These are phyloP conservation scores for Armadillidium nasatum DNA, from an alignment of 1,140 invertebrate species.

Conservation along the genomic window DNA sequence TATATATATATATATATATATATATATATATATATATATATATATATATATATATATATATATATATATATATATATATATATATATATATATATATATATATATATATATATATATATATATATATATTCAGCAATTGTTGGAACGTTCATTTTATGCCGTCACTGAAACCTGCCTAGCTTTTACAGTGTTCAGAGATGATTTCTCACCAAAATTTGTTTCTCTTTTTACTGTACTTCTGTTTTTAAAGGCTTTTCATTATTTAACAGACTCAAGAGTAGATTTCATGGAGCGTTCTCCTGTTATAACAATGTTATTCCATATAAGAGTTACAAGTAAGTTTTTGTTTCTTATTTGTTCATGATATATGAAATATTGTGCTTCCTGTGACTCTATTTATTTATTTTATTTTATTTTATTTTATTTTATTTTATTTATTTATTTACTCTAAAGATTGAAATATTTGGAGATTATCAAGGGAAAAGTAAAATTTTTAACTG, in stretches of 20 bases:
- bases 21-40: slow-evolving; percentile 11
- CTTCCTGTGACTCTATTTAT: too few species aligned
- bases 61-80: slow-evolving; percentile 28
- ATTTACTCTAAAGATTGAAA: too few species aligned
- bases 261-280: slow-evolving; percentile 96
- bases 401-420: too few species aligned
- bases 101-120: slow-evolving; percentile 17
- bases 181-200: slow-evolving; percentile 98
- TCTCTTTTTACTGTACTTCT: slow-evolving; percentile 93
- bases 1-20: slow-evolving; percentile 27
- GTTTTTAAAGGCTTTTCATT: slow-evolving; percentile 99
- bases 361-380: too few species aligned
- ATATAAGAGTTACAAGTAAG: slow-evolving; percentile 80
- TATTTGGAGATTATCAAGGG: too few species aligned
- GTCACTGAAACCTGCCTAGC: slow-evolving; percentile 97
- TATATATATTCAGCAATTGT: slow-evolving; percentile 71
- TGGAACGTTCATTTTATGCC: slow-evolving; percentile 98
- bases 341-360: slow-evolving; percentile 34
- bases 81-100: slow-evolving; percentile 9
- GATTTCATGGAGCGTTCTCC: slow-evolving; percentile 83
- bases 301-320: slow-evolving; percentile 91
- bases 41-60: slow-evolving; percentile 23
- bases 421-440: too few species aligned
- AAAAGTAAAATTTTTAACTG: too few species aligned
- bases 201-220: slow-evolving; percentile 98